Conservation (phyloP, 2,113 vertebrate species). For the Holacanthus passer region DNA sequence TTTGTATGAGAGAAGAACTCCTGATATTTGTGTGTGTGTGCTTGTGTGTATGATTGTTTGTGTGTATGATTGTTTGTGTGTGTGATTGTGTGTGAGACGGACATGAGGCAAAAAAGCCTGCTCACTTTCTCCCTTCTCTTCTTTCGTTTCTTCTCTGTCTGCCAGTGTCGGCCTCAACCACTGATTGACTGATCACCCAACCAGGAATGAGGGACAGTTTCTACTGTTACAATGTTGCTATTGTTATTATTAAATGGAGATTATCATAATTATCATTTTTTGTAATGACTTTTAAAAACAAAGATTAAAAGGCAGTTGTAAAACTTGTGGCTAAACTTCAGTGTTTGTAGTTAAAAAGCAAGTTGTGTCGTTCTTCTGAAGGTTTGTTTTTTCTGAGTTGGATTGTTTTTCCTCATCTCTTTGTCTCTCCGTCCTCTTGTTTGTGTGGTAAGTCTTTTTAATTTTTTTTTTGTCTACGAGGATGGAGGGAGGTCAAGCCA, state of each 20-base stretch:
- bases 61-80: neutral
- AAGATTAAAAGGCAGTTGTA: constrained; percentile 89
- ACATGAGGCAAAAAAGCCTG: constrained; percentile 22
- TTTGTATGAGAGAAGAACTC: constrained; percentile 50
- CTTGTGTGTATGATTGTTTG: constrained; percentile 43
- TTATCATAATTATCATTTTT: constrained; percentile 87
- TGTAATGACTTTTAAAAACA: constrained; percentile 87
- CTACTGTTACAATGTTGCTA: constrained; percentile 76
- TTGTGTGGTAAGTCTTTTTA: constrained; percentile 74
- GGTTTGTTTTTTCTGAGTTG: constrained; percentile 55
- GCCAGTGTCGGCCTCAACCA: constrained; percentile 86
- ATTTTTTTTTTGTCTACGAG: constrained; percentile 64
- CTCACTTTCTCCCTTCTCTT: neutral
- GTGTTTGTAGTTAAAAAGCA: constrained; percentile 93
- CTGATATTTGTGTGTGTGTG: neutral
- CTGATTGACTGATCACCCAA: constrained; percentile 86
- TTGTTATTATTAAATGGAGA: constrained; percentile 80
- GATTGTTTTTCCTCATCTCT: constrained; percentile 65
- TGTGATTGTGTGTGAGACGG: constrained; percentile 33
- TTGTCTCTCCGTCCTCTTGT: constrained; percentile 78
- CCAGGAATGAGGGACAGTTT: constrained; percentile 87
- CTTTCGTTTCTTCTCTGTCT: constrained; percentile 34
- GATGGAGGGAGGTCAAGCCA: constrained; percentile 75
- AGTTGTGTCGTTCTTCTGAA: constrained; percentile 88
- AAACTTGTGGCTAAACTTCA: constrained; percentile 93